A percentile compares a stretch with the other conserved stretches of the same genome.
These are phyloP conservation scores for Callyntrura guangdongensis DNA, from an alignment of 2,888 invertebrate genomes.

Conservation along the genomic window DNA sequence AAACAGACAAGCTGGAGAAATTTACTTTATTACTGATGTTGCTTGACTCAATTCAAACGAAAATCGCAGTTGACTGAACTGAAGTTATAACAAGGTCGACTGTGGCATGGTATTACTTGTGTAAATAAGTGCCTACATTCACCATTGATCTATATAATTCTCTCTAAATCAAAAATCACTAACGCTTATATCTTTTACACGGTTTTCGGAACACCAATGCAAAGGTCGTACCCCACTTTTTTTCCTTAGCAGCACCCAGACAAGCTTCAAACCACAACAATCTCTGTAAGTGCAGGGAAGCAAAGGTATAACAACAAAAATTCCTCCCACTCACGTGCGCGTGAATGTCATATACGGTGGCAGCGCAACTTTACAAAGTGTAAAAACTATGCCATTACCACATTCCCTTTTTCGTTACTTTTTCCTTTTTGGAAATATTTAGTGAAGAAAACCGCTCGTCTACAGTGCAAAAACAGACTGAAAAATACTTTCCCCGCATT, in stretches of 20 bases:
- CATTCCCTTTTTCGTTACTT: neutral
- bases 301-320: neutral
- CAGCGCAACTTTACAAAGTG: neutral
- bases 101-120: neutral
- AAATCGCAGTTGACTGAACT: neutral
- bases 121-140: constrained; percentile 11
- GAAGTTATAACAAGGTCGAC: neutral
- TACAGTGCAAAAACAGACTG: neutral
- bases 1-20: too few species aligned
- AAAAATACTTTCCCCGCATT: neutral
- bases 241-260: neutral
- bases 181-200: neutral
- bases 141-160: neutral
- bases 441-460: neutral
- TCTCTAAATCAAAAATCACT: neutral
- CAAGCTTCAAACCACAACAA: too few species aligned
- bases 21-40: too few species aligned
- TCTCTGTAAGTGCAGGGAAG: too few species aligned
- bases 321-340: neutral
- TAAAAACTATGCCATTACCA: constrained; percentile 10
- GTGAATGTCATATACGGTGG: neutral
- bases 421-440: neutral
- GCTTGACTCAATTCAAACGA: constrained; percentile 11
- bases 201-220: constrained; percentile 4
- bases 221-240: constrained; percentile 32